Evolutionary conservation across 2,797 vertebrate genomes (phyloP), one percentile per base, ranked within the genome.

Genomic region (Cephalopachus bancanus): DNA sequence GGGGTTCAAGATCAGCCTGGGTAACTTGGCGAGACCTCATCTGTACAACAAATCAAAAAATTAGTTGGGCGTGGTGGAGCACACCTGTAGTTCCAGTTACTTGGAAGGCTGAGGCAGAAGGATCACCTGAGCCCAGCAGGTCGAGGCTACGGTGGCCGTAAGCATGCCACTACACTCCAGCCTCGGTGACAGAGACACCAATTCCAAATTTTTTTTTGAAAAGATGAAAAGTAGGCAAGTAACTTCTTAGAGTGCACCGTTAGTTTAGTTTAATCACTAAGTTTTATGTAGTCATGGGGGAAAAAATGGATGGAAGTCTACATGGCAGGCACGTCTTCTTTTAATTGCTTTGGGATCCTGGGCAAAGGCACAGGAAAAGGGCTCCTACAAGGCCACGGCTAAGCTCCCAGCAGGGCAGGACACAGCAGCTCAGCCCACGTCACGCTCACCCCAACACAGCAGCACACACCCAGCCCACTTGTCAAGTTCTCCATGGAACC

Each of bases 191-290:
- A 62, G 60, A 62, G 60, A 8, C 0, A 62, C 37, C 37, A 37
- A 3, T 37, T 37, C 37, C 37, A 2, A 37, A 37, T 37, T 37
- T 37, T 37, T 37, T 3, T 37, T 2, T 20, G 0, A 4, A 12
- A 49, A 49, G 9, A 1, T 0, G 53, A 30, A 19, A 49, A 57
- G 26, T 4, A 1, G 1, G 15, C 11, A 1, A 62, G 3, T 0
- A 1, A 17, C 55, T 33, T 4, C 4, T 7, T 10, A 4, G 1
- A 5, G 1, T 0, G 0, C 8, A 0, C 11, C 37, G 55, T 44
- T 22, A 12, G 10, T 30, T 81, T 37, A 80, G 62, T 64, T 64
- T 24, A 33, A 51, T 19, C 24, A 0, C 3, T n/a, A 71, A 4
- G 26, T 15, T 53, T 37, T n/a, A 26, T 0, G 16, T 17, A 1